Percentiles rank a stretch among this genome's conserved stretches.
Conservation (phyloP, 2,888 invertebrate genomes). For the Chymomyza amoena region DNA sequence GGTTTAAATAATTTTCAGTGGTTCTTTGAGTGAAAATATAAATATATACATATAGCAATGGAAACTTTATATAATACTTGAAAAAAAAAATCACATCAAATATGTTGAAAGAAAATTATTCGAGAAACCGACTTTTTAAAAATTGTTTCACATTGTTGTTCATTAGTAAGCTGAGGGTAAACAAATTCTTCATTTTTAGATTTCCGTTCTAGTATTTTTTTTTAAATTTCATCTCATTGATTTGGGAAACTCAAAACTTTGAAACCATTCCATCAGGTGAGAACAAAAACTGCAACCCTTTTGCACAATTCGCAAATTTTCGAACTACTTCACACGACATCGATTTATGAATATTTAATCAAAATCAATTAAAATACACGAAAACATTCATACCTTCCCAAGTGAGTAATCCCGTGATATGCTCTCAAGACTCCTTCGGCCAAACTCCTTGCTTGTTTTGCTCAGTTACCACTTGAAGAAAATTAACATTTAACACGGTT, state of each 20-base stretch:
- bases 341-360: slow-evolving; percentile 60
- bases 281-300: neutral
- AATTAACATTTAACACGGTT: slow-evolving; percentile 70
- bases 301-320: slow-evolving; percentile 36
- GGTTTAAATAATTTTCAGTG: no score
- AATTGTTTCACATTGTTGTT: no score
- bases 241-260: neutral
- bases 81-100: no score
- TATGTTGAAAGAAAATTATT: no score
- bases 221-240: neutral
- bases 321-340: slow-evolving; percentile 56
- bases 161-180: no score
- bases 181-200: no score
- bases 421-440: neutral
- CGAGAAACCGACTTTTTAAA: no score
- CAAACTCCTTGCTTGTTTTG: slow-evolving; percentile 23
- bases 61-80: no score
- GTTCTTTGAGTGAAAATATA: no score
- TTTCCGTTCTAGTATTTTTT: neutral
- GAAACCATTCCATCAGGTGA: neutral
- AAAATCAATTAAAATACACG: slow-evolving; percentile 46
- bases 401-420: slow-evolving; percentile 18
- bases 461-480: slow-evolving; percentile 54
- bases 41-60: no score
- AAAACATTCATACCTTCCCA: slow-evolving; percentile 27